Evolutionary conservation across 2,888 invertebrate species (phyloP).

Genomic region (Suillia variegata): DNA sequence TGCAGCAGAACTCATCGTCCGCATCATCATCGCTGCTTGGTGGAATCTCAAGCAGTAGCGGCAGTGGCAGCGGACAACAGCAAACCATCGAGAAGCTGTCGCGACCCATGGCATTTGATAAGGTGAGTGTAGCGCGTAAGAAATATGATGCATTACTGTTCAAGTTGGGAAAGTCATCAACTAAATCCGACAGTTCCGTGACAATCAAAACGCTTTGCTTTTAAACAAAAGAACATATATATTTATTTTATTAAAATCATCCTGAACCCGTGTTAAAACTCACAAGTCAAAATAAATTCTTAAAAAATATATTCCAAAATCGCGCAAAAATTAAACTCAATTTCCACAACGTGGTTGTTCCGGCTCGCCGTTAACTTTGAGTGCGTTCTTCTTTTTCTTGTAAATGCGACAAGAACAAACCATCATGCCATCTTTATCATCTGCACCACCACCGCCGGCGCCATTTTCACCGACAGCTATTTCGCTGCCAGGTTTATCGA

Average conservation of each 20-base stretch:
- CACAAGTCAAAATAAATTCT: conserved; percentile 2
- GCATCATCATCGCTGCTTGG: conserved; percentile 39
- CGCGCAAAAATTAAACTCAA: too few species aligned
- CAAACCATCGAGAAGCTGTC: conserved; percentile 59
- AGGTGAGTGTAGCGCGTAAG: conserved; percentile 63
- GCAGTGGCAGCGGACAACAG: conserved; percentile 34
- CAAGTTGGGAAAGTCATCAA: too few species aligned
- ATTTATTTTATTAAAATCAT: not conserved
- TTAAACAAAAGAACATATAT: not conserved
- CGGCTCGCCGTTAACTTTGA: not conserved
- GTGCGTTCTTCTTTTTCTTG: conserved; percentile 24
- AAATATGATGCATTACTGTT: not conserved
- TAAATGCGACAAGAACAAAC: conserved; percentile 34
- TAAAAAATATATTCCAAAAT: not conserved
- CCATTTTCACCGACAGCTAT: not conserved
- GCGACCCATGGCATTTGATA: conserved; percentile 76
- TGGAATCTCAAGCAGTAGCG: conserved; percentile 27
- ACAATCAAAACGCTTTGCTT: too few species aligned
- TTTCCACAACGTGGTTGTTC: too few species aligned
- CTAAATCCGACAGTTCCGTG: too few species aligned
- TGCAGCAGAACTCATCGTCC: conserved; percentile 38
- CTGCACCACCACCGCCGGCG: not conserved
- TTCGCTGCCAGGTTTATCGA: not conserved
- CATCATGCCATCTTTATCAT: conserved; percentile 22
- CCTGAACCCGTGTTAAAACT: too few species aligned